Evolutionary conservation across 2,888 invertebrate species (phyloP).

Genomic region (Liodrosophila aerea): DNA sequence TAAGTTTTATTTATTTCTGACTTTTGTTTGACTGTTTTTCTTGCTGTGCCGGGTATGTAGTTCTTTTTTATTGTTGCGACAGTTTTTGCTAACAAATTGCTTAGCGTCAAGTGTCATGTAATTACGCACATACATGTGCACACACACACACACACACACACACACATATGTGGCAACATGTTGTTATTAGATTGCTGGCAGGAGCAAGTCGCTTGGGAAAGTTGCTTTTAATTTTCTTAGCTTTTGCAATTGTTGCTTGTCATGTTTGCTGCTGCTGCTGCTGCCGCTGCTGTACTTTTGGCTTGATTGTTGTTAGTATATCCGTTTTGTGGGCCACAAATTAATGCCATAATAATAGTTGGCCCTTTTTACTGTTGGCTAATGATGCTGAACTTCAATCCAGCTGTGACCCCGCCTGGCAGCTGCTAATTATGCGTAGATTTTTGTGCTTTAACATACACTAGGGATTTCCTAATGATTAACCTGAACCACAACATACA

Average conservation of each 20-base stretch:
- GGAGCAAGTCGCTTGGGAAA: conserved; percentile 70
- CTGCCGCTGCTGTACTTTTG: conserved; percentile 8
- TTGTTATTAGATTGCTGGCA: conserved; percentile 76
- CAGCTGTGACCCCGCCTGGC: conserved; percentile 62
- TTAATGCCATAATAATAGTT: conserved; percentile 78
- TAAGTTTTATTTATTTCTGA: conserved; percentile 79
- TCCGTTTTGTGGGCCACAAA: conserved; percentile 57
- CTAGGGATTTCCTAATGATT: conserved; percentile 37
- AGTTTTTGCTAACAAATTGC: conserved; percentile 80
- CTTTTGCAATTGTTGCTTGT: conserved; percentile 57
- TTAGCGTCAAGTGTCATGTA: conserved; percentile 82
- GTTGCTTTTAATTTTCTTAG: conserved; percentile 72
- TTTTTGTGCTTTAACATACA: conserved; percentile 29
- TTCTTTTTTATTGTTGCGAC: conserved; percentile 75
- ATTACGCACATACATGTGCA: conserved; percentile 68
- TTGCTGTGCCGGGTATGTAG: conserved; percentile 46
- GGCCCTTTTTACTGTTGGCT: conserved; percentile 63
- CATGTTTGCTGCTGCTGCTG: conserved; percentile 31
- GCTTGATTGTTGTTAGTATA: conserved; percentile 17
- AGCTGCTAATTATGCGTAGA: conserved; percentile 73
- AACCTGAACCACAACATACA: background rate
- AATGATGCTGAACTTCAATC: conserved; percentile 69
- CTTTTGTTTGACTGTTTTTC: conserved; percentile 65
- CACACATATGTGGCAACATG: conserved; percentile 50
- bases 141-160: conserved; percentile 33